These are phyloP conservation scores for Notamacropus eugenii DNA, from an alignment of 2,797 vertebrate genomes.

Conservation along the genomic window DNA sequence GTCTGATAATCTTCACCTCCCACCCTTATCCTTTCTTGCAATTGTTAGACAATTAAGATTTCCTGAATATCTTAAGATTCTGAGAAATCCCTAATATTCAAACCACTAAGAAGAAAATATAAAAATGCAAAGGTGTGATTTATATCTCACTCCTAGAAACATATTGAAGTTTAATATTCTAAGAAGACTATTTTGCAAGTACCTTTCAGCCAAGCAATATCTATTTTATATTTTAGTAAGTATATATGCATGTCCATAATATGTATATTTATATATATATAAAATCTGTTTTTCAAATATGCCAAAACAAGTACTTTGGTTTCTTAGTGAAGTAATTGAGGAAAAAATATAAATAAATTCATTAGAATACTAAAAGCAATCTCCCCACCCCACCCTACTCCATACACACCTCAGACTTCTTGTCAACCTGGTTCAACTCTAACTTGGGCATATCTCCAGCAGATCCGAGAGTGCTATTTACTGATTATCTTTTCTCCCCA, in stretches of 20 bases:
- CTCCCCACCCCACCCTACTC: not conserved
- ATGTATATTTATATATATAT: not conserved
- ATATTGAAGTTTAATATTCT: constrained; percentile 58
- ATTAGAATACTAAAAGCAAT: constrained; percentile 58
- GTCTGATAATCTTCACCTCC: not conserved
- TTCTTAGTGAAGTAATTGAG: constrained; percentile 61
- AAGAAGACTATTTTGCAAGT: constrained; percentile 44
- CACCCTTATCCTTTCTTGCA: not conserved
- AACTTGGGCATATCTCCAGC: constrained; percentile 69
- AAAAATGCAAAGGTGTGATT: constrained; percentile 49
- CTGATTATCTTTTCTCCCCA: constrained; percentile 72
- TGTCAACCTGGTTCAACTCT: constrained; percentile 66
- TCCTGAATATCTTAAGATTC: constrained; percentile 43
- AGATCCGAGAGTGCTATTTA: constrained; percentile 74
- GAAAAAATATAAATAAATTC: constrained; percentile 55
- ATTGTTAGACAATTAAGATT: constrained; percentile 42
- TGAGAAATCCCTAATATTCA: constrained; percentile 30
- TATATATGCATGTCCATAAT: not conserved
- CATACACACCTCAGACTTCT: not conserved
- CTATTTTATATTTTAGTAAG: not conserved
- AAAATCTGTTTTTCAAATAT: constrained; percentile 52
- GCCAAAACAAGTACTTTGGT: constrained; percentile 50
- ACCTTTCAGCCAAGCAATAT: constrained; percentile 25
- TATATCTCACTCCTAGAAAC: constrained; percentile 47
- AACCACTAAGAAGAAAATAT: constrained; percentile 54